A percentile compares a stretch with the other conserved stretches of the same genome.
Evolutionary conservation across 2,797 vertebrate genomes (phyloP).

Genomic region (Catostomus latipinnis): DNA sequence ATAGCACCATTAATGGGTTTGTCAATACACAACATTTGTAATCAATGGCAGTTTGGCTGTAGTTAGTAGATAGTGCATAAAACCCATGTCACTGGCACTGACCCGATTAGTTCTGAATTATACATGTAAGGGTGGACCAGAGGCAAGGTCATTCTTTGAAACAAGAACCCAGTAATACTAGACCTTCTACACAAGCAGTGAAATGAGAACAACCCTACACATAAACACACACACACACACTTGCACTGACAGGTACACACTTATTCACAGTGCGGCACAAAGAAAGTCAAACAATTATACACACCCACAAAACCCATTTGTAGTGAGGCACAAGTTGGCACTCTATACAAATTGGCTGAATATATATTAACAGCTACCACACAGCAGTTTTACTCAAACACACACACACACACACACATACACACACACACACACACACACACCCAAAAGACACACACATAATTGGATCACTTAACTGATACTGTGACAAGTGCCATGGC

Average conservation of each 20-base stretch:
- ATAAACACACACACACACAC: constrained; percentile 7
- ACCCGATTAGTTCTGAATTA: constrained; percentile 54
- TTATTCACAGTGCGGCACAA: constrained; percentile 5
- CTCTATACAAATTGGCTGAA: no score
- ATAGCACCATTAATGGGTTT: constrained; percentile 14
- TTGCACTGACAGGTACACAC: constrained; percentile 10
- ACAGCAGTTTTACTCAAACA: no score
- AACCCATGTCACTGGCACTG: constrained; percentile 26
- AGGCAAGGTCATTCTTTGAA: constrained; percentile 57
- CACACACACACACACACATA: no score
- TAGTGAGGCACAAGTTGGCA: neutral
- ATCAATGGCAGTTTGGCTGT: constrained; percentile 27
- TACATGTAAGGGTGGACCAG: constrained; percentile 52
- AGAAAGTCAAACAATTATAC: constrained; percentile 20
- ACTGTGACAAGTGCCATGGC: no score
- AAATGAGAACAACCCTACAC: constrained; percentile 44
- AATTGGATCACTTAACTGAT: no score
- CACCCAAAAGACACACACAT: no score
- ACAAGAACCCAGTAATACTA: constrained; percentile 55
- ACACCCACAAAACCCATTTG: constrained; percentile 9
- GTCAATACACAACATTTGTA: neutral
- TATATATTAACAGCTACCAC: no score
- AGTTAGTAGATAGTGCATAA: constrained; percentile 12
- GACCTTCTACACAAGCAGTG: constrained; percentile 41
- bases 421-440: no score